phyloP scores from a whole-genome alignment of 2,797 vertebrate genomes.

The Momotus momota region DNA sequence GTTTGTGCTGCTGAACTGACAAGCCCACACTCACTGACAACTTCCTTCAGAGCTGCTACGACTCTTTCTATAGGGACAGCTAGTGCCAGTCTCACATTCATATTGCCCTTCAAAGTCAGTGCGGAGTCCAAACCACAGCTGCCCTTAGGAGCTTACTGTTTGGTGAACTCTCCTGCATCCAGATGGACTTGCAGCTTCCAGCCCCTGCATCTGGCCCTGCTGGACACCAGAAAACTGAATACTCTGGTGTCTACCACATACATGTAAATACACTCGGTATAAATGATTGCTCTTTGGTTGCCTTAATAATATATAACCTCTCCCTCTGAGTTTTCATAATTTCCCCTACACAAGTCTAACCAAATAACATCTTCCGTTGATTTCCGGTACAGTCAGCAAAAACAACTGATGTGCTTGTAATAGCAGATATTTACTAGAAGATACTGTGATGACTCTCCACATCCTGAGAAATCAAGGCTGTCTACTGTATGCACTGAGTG shows the following conservation, averaged over 20 bases:
- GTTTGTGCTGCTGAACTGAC: not conserved
- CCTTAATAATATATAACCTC: not conserved
- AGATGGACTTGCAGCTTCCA: not conserved
- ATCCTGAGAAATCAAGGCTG: not conserved
- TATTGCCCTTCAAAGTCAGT: fast-evolving
- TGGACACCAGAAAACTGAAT: not conserved
- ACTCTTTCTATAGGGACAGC: not conserved
- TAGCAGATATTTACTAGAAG: not conserved
- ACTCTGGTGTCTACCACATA: not conserved
- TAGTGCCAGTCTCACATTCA: not conserved
- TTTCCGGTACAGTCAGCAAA: not conserved
- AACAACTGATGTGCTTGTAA: not conserved
- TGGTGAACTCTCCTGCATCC: not conserved
- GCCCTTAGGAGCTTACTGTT: not conserved
- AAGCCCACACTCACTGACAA: not conserved
- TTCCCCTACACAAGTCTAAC: not conserved
- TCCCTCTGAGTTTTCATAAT: not conserved
- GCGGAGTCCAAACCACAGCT: not conserved
- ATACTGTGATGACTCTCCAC: not conserved
- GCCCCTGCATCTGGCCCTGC: not conserved
- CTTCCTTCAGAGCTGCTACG: not conserved
- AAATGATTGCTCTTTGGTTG: not conserved
- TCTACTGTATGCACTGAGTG: not conserved
- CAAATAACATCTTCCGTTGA: not conserved
- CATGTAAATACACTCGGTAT: not conserved